Evolutionary conservation across 1,140 invertebrate species (phyloP), one percentile per base, ranked within the genome.

Genomic region (Nomia melanderi): DNA sequence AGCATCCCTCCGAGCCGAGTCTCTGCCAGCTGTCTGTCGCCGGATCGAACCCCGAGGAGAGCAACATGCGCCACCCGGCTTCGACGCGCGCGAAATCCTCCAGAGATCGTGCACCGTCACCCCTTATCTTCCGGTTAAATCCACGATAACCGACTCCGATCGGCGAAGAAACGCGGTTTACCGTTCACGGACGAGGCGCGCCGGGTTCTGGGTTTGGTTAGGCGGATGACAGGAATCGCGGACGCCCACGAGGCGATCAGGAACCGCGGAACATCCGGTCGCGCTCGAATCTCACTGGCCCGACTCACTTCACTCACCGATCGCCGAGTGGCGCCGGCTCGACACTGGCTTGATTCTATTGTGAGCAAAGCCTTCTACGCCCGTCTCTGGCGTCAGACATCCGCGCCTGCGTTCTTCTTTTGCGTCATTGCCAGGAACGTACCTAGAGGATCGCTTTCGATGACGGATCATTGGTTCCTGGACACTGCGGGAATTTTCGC

Each of bases 41-140:
- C 50, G 39, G 74, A 84, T 85, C 69, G 65, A 81, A 81, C 41
- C 50, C 33, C 41, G 27, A 84, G 82, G 31, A 60, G 64, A 63
- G 41, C 78, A 84, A 84, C 82, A 85, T 85, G 76, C 82, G 82
- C 83, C 70, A 53, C 41, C 53, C 56, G 54, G 50, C 60, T 64
- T 53, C 53, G 23, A 25, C 69, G 81, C 70, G 57, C 59, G 53
- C 25, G 29, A 50, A 65, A 63, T 9, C 20, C 25, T 53, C 41
- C 17, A 17, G 20, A 44, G 33, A 25, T 29, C 41, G 1, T 17
- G 27, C 53, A 62, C 56, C 11, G 29, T 31, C 17, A 63, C 12
- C 8, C 27, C 36, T 25, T 54, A 12, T 50, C 14, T 39, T 36
- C 25, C 14, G n/a, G n/a, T n/a, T n/a, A 23, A 7, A 7, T 8